phyloP scores from a whole-genome alignment of 2,888 invertebrate genomes.

The Thereva unica region DNA sequence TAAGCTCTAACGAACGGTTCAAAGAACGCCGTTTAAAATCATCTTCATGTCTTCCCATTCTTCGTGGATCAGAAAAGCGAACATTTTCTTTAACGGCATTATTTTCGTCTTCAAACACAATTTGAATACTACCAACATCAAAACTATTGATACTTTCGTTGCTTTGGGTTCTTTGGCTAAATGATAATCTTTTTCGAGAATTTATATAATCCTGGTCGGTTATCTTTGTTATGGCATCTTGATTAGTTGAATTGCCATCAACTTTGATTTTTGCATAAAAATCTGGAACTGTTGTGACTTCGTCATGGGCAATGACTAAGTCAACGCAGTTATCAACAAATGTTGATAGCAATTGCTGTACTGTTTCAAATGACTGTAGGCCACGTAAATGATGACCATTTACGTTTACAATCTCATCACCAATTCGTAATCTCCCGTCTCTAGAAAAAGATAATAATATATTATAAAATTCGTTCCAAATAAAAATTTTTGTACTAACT shows the following conservation, averaged over 20 bases:
- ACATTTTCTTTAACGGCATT: conserved; percentile 2
- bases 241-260: conserved; percentile 45
- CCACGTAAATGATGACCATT: conserved; percentile 81
- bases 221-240: conserved; percentile 25
- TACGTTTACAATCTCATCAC: conserved; percentile 88
- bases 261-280: conserved; percentile 56
- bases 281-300: conserved; percentile 62
- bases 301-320: conserved; percentile 68
- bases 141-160: conserved; percentile 52
- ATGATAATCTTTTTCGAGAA: conserved; percentile 53
- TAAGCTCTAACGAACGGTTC: conserved; percentile 49
- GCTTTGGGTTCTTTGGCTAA: conserved; percentile 52
- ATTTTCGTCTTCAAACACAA: conserved; percentile 45
- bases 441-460: conserved; percentile 56
- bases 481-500: conserved; percentile 47
- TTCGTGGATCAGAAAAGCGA: neutral
- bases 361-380: conserved; percentile 69
- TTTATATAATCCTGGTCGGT: neutral
- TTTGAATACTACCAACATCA: conserved; percentile 52
- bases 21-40: conserved; percentile 13
- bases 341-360: conserved; percentile 61
- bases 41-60: conserved; percentile 1
- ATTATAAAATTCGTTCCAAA: neutral
- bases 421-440: conserved; percentile 79
- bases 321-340: conserved; percentile 61